A percentile compares a stretch with the other conserved stretches of the same genome.
phyloP scores from a whole-genome alignment of 2,888 invertebrate species.

The Gari tellinella region DNA sequence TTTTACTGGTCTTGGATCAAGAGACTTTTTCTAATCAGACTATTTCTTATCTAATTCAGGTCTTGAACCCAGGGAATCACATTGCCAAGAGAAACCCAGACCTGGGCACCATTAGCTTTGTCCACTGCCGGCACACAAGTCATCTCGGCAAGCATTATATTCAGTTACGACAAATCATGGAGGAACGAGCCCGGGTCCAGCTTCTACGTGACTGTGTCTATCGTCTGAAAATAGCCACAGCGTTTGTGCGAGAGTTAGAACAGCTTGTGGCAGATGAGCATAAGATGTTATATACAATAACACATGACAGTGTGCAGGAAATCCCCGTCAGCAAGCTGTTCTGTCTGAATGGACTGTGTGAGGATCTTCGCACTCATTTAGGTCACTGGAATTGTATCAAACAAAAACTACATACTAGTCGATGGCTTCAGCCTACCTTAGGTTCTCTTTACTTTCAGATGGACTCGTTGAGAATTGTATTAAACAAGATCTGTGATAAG shows the following conservation, averaged over 20 bases:
- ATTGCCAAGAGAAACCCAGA: slow-evolving; percentile 76
- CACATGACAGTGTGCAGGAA: slow-evolving; percentile 74
- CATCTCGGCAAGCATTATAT: slow-evolving; percentile 76
- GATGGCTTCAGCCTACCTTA: slow-evolving; percentile 76
- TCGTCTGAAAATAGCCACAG: slow-evolving; percentile 69
- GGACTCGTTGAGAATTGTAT: slow-evolving; percentile 69
- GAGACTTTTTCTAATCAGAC: no score
- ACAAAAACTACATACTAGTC: slow-evolving; percentile 78
- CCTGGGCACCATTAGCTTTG: slow-evolving; percentile 76
- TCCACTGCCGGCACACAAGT: slow-evolving; percentile 78
- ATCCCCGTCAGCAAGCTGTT: slow-evolving; percentile 79
- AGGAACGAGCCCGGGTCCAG: slow-evolving; percentile 76
- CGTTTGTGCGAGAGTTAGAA: slow-evolving; percentile 79
- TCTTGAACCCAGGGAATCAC: slow-evolving; percentile 79
- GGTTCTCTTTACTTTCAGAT: slow-evolving; percentile 77
- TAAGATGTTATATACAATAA: slow-evolving; percentile 75
- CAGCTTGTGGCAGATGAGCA: slow-evolving; percentile 76
- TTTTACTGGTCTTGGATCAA: no score
- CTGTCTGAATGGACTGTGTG: slow-evolving; percentile 81
- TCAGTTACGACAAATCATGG: slow-evolving; percentile 74
- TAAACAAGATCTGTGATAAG: slow-evolving; percentile 72
- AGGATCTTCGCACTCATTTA: slow-evolving; percentile 81
- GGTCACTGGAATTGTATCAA: slow-evolving; percentile 83
- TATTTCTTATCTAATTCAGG: slow-evolving; percentile 61
- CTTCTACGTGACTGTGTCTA: slow-evolving; percentile 78